Evolutionary conservation across 2,888 invertebrate genomes (phyloP), one percentile per base, ranked within the genome.

Genomic region (Lasioglossum figueresi): DNA sequence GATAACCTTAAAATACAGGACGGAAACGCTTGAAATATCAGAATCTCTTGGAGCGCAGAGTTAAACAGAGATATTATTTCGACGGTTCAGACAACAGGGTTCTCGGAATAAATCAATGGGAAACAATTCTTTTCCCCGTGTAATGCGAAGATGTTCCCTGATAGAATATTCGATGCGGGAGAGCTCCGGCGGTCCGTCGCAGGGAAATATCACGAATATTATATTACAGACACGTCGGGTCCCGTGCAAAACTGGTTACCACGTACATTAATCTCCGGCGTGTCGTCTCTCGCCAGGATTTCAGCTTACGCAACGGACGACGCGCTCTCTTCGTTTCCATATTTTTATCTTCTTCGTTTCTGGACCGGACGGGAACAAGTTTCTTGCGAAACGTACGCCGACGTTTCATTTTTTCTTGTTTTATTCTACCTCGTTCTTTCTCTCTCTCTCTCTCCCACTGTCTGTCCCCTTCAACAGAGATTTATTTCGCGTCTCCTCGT

Each of bases 331-430:
- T 75, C 82, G 81, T 80, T 83, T 83, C 83, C 83, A 77, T 83
- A 83, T 68, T 83, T 83, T 83, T 83, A 83, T 83, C 76, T 83
- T 74, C 73, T 73, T 82, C 76, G 77, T 70, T 83, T 77, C 77
- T 73, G 45, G 83, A 14, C 23, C 10, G 23, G 52, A 48, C 71
- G 19, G 48, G 1, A 37, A 23, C 52, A 56, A 34, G 66, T 45
- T 77, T 52, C 68, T 83, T 83, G 68, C 83, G 73, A 43, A 34
- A 73, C 56, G 66, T 82, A n/a, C 70, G 66, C 23, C 66, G 66
- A 34, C 66, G 66, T 68, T 68, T 23, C 66, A 68, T 68, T 34
- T 68, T 68, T 68, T 34, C 34, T 37, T 68, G 16, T 63, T 27
- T 63, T 63, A 63, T 63, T 63, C 31, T 23, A 2, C 63, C 27